Evolutionary conservation across 2,797 vertebrate species (phyloP).

Genomic region (Vultur gryphus): DNA sequence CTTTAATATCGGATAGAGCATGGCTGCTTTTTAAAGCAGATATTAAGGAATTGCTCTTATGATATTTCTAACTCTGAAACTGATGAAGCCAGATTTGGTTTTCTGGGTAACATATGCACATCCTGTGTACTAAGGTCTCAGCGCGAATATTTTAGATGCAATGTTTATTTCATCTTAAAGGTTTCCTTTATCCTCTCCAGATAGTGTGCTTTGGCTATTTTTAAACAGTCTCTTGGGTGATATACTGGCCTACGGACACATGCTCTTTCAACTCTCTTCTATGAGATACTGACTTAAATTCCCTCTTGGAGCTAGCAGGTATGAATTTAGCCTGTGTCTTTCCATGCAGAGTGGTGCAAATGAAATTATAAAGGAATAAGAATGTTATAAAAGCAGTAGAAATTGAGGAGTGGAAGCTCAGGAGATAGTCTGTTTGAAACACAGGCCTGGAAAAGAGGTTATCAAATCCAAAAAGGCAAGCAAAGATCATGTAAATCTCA

Average conservation of each 20-base stretch:
- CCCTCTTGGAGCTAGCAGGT: neutral
- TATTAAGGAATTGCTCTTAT: neutral
- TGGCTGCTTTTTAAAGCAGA: neutral
- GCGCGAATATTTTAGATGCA: conserved; percentile 41
- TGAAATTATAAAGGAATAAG: neutral
- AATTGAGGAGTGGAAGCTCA: neutral
- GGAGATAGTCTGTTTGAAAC: neutral
- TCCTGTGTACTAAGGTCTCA: conserved; percentile 24
- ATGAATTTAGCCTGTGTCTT: neutral
- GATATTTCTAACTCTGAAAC: neutral
- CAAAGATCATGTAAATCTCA: neutral
- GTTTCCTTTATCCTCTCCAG: conserved; percentile 59
- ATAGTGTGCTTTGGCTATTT: conserved; percentile 30
- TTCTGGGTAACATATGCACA: conserved; percentile 55
- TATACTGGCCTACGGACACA: conserved; percentile 28
- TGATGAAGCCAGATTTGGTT: conserved; percentile 18
- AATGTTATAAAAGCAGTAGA: neutral
- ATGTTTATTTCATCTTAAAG: conserved; percentile 55
- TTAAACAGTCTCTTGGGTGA: conserved; percentile 47
- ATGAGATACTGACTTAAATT: neutral
- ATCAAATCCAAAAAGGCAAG: neutral
- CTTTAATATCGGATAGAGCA: neutral
- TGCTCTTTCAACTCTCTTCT: conserved; percentile 1
- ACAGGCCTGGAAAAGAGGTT: neutral
- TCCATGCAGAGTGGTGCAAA: neutral